These are phyloP conservation scores for Epinephelus lanceolatus DNA, from an alignment of 2,113 vertebrate species.

Conservation along the genomic window DNA sequence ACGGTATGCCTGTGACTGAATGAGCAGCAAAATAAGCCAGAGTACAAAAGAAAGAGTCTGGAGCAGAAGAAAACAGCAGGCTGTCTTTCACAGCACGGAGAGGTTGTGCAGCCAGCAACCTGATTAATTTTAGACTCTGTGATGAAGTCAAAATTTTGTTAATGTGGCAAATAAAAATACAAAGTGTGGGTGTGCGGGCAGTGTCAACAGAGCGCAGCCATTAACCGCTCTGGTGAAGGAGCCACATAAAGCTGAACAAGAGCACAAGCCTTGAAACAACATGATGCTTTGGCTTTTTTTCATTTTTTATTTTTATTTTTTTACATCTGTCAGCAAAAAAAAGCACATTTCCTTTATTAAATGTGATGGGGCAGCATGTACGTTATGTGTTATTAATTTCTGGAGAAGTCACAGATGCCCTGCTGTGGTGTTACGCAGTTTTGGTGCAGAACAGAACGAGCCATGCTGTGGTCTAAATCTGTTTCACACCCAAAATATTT, in stretches of 20 bases:
- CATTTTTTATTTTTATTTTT: not conserved
- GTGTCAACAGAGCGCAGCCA: conserved; percentile 1
- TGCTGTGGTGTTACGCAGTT: conserved; percentile 25
- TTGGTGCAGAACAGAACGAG: not conserved
- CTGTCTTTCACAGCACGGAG: not conserved
- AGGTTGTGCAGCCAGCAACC: conserved; percentile 1
- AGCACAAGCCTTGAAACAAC: not conserved
- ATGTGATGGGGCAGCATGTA: not conserved
- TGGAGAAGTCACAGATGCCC: not conserved
- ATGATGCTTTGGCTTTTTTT: not conserved
- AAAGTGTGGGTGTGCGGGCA: not conserved
- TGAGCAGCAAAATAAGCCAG: not conserved
- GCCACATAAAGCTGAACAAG: conserved; percentile 11
- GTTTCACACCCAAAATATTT: not conserved
- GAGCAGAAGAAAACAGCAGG: conserved; percentile 8
- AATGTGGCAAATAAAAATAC: conserved; percentile 6
- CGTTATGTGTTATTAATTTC: conserved; percentile 13
- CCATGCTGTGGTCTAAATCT: not conserved
- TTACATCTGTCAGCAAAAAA: not conserved
- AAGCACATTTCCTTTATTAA: not conserved
- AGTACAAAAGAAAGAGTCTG: not conserved
- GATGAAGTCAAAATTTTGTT: conserved; percentile 7
- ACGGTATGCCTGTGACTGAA: not conserved
- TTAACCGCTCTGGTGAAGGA: conserved; percentile 15
- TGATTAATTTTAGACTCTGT: conserved; percentile 18